phyloP scores from a whole-genome alignment of 2,888 invertebrate genomes.

The Salpingus planirostris region DNA sequence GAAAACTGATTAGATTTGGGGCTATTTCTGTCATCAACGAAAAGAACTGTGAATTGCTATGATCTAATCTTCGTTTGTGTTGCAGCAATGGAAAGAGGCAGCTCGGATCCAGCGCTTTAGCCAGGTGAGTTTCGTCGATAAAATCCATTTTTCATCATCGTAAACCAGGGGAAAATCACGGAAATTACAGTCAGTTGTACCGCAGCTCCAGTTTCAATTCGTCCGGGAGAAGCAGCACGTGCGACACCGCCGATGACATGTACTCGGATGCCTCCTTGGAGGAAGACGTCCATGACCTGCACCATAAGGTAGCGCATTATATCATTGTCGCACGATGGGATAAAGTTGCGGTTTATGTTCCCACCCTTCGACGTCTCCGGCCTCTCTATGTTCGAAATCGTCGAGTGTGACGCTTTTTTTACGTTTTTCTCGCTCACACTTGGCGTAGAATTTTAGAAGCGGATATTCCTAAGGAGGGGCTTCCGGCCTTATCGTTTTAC shows the following conservation, averaged over 20 bases:
- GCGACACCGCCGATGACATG: constrained; percentile 90
- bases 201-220: constrained; percentile 90
- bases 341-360: too few species aligned
- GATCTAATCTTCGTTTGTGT: constrained; percentile 21
- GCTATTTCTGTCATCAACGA: too few species aligned
- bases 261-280: constrained; percentile 88
- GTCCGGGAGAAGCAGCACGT: constrained; percentile 83
- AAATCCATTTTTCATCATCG: constrained; percentile 9
- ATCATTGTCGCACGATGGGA: too few species aligned
- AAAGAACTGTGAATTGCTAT: too few species aligned
- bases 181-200: constrained; percentile 70
- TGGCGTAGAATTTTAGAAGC: background rate
- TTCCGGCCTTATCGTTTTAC: constrained; percentile 6
- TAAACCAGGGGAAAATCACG: too few species aligned
- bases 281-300: constrained; percentile 87
- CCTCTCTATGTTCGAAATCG: too few species aligned
- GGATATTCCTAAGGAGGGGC: constrained; percentile 11
- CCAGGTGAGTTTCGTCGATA: constrained; percentile 54
- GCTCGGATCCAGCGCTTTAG: constrained; percentile 78
- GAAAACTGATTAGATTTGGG: too few species aligned
- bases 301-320: constrained; percentile 88
- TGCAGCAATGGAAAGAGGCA: constrained; percentile 73
- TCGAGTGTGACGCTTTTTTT: too few species aligned
- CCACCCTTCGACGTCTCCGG: too few species aligned
- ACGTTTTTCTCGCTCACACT: background rate